phyloP scores from a whole-genome alignment of 1,140 invertebrate genomes.

The Euwallacea fornicatus region DNA sequence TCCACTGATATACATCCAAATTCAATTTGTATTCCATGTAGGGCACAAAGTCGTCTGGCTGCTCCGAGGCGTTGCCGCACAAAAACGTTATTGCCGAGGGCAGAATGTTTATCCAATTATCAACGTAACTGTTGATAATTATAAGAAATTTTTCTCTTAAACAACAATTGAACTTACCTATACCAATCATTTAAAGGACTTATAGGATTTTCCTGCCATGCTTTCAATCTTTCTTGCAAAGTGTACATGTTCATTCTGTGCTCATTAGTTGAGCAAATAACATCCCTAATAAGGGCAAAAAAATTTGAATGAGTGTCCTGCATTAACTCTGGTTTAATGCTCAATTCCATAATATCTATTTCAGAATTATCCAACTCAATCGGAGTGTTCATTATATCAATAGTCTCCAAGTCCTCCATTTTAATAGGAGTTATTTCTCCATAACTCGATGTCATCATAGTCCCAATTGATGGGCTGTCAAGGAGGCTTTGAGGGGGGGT shows the following conservation, averaged over 20 bases:
- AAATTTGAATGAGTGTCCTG: conserved; percentile 80
- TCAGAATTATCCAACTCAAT: conserved; percentile 64
- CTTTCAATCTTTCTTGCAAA: conserved; percentile 73
- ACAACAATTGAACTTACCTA: conserved; percentile 27
- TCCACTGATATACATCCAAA: conserved; percentile 85
- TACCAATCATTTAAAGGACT: conserved; percentile 82
- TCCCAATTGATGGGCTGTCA: conserved; percentile 10
- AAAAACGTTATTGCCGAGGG: conserved; percentile 83
- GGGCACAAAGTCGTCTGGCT: conserved; percentile 88
- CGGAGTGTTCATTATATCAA: conserved; percentile 68
- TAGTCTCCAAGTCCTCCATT: conserved; percentile 60
- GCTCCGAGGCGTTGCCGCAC: conserved; percentile 79
- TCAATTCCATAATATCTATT: conserved; percentile 59
- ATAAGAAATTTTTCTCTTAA: not conserved
- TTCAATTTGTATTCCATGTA: conserved; percentile 86
- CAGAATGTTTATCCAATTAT: conserved; percentile 79
- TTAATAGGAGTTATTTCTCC: conserved; percentile 53
- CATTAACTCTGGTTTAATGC: conserved; percentile 58
- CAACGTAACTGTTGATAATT: conserved; percentile 53
- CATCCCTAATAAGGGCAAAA: conserved; percentile 77
- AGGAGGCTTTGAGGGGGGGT: not conserved
- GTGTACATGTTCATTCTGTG: conserved; percentile 74
- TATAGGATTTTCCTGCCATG: conserved; percentile 81
- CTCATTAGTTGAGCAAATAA: conserved; percentile 79
- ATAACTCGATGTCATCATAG: conserved; percentile 36